Evolutionary conservation across 1,140 invertebrate species (phyloP).

Genomic region (Rhynchophorus ferrugineus): DNA sequence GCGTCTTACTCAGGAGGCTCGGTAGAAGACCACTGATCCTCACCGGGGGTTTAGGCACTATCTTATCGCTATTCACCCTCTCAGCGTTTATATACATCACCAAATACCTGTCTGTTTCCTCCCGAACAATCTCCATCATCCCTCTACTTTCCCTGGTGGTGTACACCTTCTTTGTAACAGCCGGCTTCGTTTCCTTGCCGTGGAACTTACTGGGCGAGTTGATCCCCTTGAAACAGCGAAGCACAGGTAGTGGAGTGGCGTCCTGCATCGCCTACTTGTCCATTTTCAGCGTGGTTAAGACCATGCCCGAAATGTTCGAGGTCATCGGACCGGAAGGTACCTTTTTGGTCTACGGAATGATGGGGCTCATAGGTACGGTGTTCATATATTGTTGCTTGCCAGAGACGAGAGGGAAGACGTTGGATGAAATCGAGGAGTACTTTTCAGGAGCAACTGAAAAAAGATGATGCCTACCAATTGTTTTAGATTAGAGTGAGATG

Average conservation of each 20-base stretch:
- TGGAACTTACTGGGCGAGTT: slow-evolving; percentile 63
- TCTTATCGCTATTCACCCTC: slow-evolving; percentile 46
- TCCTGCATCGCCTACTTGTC: slow-evolving; percentile 56
- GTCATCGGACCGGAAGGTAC: slow-evolving; percentile 50
- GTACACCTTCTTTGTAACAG: slow-evolving; percentile 50
- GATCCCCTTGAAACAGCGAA: slow-evolving; percentile 49
- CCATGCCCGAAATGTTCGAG: slow-evolving; percentile 53
- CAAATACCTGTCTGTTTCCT: neutral
- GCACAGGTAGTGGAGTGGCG: slow-evolving; percentile 53
- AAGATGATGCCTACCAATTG: neutral
- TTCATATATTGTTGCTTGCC: slow-evolving; percentile 62
- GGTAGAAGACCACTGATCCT: slow-evolving; percentile 50
- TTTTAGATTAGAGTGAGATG: too few relatives aligned
- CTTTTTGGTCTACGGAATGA: slow-evolving; percentile 60
- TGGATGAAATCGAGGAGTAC: slow-evolving; percentile 64
- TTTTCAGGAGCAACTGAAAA: slow-evolving; percentile 33
- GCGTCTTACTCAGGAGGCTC: slow-evolving; percentile 50
- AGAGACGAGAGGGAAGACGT: slow-evolving; percentile 69
- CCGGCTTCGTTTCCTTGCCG: slow-evolving; percentile 57
- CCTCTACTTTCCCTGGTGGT: slow-evolving; percentile 46
- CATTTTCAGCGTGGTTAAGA: slow-evolving; percentile 65
- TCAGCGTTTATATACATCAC: slow-evolving; percentile 33
- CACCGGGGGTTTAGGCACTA: slow-evolving; percentile 50
- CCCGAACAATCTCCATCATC: slow-evolving; percentile 22
- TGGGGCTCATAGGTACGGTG: slow-evolving; percentile 56